Evolutionary conservation across 2,113 vertebrate species (phyloP).

Genomic region (Penelope pileata): DNA sequence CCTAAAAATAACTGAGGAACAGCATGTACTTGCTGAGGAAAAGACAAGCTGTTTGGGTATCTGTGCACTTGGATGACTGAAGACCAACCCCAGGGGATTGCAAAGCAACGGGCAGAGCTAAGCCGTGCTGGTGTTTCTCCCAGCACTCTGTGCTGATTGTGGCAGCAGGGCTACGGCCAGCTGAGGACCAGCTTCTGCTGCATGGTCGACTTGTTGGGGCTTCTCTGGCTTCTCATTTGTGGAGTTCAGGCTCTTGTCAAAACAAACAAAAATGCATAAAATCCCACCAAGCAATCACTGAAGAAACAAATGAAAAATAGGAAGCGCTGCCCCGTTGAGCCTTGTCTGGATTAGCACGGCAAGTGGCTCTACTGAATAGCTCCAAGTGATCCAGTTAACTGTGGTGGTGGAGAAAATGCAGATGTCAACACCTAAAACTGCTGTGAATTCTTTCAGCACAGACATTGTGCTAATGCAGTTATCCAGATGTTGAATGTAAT

Average conservation of each 20-base stretch:
- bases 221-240: neutral
- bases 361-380: neutral
- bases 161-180: neutral
- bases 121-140: neutral
- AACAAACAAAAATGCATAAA: neutral
- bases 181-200: neutral
- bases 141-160: accelerated
- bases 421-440: neutral
- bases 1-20: neutral
- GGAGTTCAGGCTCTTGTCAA: neutral
- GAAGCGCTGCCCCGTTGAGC: neutral
- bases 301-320: neutral
- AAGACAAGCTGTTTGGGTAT: neutral
- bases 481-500: neutral
- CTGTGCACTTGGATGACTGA: neutral
- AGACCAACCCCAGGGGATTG: accelerated
- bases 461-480: neutral
- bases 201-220: neutral
- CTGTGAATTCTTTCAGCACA: neutral
- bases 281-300: neutral
- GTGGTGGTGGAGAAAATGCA: neutral
- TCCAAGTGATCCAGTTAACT: neutral
- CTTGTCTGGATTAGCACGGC: neutral
- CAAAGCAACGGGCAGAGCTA: accelerated
- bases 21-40: neutral